Conservation (phyloP, 2,797 vertebrate genomes). For the Cephalopachus bancanus region DNA sequence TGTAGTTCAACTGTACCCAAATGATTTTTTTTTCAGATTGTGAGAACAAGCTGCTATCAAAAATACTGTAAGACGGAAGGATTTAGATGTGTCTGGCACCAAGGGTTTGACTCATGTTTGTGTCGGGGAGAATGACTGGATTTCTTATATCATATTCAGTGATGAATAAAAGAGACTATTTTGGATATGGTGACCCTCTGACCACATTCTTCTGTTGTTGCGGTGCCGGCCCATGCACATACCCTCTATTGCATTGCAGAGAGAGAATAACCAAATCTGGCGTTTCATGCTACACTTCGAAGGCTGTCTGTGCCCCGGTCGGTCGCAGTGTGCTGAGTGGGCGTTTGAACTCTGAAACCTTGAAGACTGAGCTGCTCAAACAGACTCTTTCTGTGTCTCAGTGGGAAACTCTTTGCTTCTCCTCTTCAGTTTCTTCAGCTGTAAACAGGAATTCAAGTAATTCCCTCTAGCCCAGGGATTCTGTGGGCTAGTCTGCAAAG, state of each 20-base stretch:
- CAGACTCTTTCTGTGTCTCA: slow-evolving; percentile 64
- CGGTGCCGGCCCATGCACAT: neutral
- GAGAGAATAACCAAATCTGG: neutral
- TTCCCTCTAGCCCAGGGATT: slow-evolving; percentile 46
- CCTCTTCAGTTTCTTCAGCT: slow-evolving; percentile 73
- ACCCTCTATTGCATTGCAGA: neutral
- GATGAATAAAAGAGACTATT: neutral
- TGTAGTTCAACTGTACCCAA: neutral
- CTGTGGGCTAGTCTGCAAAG: slow-evolving; percentile 54
- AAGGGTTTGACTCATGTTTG: neutral
- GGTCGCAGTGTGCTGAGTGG: neutral
- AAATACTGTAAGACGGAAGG: neutral
- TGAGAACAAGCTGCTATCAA: slow-evolving; percentile 3
- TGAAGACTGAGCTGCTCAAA: slow-evolving; percentile 3
- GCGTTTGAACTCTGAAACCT: slow-evolving; percentile 60
- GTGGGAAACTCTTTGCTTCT: slow-evolving; percentile 68
- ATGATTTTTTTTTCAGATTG: neutral
- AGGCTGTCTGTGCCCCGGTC: neutral
- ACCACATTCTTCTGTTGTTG: neutral
- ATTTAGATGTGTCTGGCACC: slow-evolving; percentile 36
- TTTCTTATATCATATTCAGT: slow-evolving; percentile 29
- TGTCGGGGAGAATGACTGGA: neutral
- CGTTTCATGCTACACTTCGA: slow-evolving; percentile 34
- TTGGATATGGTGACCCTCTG: neutral
- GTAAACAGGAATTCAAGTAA: slow-evolving; percentile 60